Base-by-base conservation (phyloP, 2,797 vertebrate species). In the Salmo trutta region DNA sequence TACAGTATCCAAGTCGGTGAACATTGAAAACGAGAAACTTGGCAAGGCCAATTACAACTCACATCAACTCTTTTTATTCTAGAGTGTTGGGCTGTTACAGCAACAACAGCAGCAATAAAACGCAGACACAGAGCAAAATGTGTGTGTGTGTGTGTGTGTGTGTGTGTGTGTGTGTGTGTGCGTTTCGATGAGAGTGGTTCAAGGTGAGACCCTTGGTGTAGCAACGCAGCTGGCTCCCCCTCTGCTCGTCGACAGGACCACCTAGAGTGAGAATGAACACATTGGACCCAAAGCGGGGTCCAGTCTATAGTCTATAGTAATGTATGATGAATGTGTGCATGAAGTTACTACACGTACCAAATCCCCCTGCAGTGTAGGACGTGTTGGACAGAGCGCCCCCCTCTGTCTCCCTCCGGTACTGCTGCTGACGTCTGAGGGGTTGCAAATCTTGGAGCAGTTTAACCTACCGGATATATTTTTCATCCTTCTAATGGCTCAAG, bases 291-390 rank as follows among this genome's bases (percentile, higher is more conserved):
- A 59, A 84, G 82, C 65, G 76, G 76, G 86, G 85, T 88, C 83
- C 12, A 24, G 66, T 85, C 82, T 69, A 77, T 74, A 84, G 85
- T 88, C 85, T 84, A 81, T 80, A 83, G 81, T 85, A 81, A 88
- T 68, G 79, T 80, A 84, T 91, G 92, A 93, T 93, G 92, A 91
- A 94, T 91, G 82, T 83, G 82, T 81, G 84, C 79, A 87, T 84
- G 79, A 70, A 86, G 89, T 92, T 90, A 88, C 82, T 41, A 31
- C 10, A 79, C 68, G 51, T 41, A 31, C 10, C 77, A 68, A 51
- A 78, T 56, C 79, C 75, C 79, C 76, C 72, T 74, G 82, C 73
- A 74, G 81, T 41, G 76, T 12, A 84, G 82, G 84, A 47, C 2
- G 7, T 41, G 8, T 10, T 41, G 2, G 2, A 85, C 82, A 82